Conservation (phyloP, 2,888 invertebrate genomes). For the Meghimatium bilineatum region DNA sequence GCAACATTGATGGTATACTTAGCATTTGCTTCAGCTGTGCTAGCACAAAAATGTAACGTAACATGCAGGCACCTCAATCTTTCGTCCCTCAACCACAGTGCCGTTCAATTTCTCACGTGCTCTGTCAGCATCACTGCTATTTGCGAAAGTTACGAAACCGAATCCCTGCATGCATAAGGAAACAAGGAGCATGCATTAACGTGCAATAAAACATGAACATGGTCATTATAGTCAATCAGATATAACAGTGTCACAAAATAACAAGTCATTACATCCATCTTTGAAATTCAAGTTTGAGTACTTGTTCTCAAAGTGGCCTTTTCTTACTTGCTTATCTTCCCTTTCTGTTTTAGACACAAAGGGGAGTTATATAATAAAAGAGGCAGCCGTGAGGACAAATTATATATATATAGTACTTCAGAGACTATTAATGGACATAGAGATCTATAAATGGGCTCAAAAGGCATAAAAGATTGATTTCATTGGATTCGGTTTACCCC, state of each 20-base stretch:
- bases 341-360: too few relatives aligned
- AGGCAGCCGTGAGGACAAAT: too few relatives aligned
- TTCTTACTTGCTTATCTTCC: too few relatives aligned
- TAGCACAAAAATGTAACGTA: constrained; percentile 74
- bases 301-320: too few relatives aligned
- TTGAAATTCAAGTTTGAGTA: constrained; percentile 3
- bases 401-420: too few relatives aligned
- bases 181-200: constrained; percentile 64
- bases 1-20: constrained; percentile 69
- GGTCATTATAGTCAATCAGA: constrained; percentile 44
- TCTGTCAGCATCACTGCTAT: constrained; percentile 99
- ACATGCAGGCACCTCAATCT: constrained; percentile 92
- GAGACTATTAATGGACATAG: too few relatives aligned
- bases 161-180: constrained; percentile 97
- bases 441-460: too few relatives aligned
- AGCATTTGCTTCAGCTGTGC: constrained; percentile 69
- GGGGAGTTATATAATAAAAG: too few relatives aligned
- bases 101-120: constrained; percentile 99
- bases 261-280: constrained; percentile 31
- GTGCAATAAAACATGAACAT: constrained; percentile 71
- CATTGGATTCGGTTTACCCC: too few relatives aligned
- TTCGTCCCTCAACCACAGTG: constrained; percentile 99
- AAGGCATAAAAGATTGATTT: too few relatives aligned
- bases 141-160: constrained; percentile 99
- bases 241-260: constrained; percentile 38